Base-by-base conservation (phyloP, 2,888 invertebrate species). In the Tiliacea aurago region DNA sequence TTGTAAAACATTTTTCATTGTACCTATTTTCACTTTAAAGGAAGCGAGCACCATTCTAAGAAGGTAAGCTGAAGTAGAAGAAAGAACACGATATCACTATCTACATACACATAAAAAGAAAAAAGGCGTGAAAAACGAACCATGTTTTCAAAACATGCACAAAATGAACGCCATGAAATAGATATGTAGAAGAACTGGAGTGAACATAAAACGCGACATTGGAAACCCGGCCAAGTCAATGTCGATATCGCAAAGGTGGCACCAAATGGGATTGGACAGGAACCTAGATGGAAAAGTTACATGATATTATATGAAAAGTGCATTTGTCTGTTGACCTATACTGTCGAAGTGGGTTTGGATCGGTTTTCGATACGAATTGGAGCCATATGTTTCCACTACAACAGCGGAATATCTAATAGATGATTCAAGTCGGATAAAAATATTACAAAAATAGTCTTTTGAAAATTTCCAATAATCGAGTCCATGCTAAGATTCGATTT, bases 181-280 rank as follows among this genome's bases (percentile, higher is more conserved):
- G 58, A 78, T 73, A 73, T 33, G 47, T 37, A 15, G 33, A 47
- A 55, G 33, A 81, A 73, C 70, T 58, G 53, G 47, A 59, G 73
- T 56, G 70, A 59, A 75, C 70, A 74, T 78, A 76, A 81, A 84
- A 73, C 23, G 77, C n/a, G 74, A 75, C 86, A 81, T 73, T 41
- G 59, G 75, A 78, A 67, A 73, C 78, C 45, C 76, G 65, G 64
- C 73, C 61, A 66, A 74, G 53, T 69, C 51, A 23, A 68, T 43
- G 66, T 66, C 43, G 72, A 77, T 79, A 84, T 79, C 62, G 69
- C 61, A 53, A 41, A 79, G 72, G 85, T 76, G 64, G 28, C 63
- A 41, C 62, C 69, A 85, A 86, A 84, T 81, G 71, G 82, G 58
- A 85, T 86, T 86, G 86, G 65, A 84, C 76, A 72, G 49, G 15